Evolutionary conservation across 92 coral and sea anemone genomes (phyloP).

Genomic region (Porites lobata): DNA sequence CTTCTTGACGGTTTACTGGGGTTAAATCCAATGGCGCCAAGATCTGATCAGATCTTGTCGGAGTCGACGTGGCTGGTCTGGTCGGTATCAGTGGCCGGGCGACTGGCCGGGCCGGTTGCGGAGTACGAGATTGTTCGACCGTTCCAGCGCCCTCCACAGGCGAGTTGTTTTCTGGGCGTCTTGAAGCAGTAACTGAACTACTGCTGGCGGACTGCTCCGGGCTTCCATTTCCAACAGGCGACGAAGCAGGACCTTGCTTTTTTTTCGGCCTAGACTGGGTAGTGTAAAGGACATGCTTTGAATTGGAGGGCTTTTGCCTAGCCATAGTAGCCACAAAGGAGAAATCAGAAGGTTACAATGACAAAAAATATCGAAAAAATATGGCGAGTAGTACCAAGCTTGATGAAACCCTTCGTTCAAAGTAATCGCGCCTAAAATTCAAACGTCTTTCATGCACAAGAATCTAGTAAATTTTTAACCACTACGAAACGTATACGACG

Average conservation of each 20-base stretch:
- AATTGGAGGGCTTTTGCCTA: conserved; percentile 26
- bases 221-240: conserved; percentile 12
- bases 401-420: neutral
- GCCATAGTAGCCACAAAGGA: neutral
- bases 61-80: conserved; percentile 30
- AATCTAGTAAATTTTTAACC: conserved; percentile 2
- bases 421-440: conserved; percentile 14
- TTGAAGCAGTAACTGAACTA: conserved; percentile 9
- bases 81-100: conserved; percentile 20
- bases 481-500: neutral
- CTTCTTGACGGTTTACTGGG: conserved; percentile 6
- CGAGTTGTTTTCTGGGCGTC: conserved; percentile 16
- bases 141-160: neutral
- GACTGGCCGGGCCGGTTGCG: neutral
- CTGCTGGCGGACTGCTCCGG: conserved; percentile 10
- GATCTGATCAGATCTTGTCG: conserved; percentile 2
- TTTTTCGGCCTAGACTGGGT: conserved; percentile 4
- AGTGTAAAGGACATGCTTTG: conserved; percentile 21
- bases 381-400: conserved; percentile 5
- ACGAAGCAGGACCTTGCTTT: conserved; percentile 15
- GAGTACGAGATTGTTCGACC: neutral
- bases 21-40: conserved; percentile 24
- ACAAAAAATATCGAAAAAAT: conserved; percentile 7
- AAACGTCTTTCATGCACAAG: neutral
- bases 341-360: too few species aligned